These are phyloP conservation scores for Festucalex cinctus DNA, from an alignment of 2,113 vertebrate species.

Conservation along the genomic window DNA sequence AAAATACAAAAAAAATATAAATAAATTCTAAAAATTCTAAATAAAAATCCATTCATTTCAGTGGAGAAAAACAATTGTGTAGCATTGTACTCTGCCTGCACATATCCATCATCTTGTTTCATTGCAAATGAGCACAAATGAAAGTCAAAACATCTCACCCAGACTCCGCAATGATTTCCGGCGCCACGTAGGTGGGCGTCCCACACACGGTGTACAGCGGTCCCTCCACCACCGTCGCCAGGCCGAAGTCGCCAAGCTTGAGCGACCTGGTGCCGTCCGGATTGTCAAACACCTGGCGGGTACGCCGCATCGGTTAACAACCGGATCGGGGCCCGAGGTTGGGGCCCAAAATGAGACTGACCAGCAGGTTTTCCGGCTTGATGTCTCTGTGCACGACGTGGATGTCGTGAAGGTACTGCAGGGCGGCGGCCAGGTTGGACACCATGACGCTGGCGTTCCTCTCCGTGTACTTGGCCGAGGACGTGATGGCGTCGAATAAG, in stretches of 20 bases:
- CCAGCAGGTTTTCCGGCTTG: constrained; percentile 97
- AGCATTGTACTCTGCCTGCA: too few species aligned
- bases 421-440: constrained; percentile 86
- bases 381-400: constrained; percentile 95
- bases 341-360: constrained; percentile 32
- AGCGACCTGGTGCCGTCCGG: constrained; percentile 88
- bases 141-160: constrained; percentile 73
- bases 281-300: constrained; percentile 86
- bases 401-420: constrained; percentile 89
- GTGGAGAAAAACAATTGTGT: too few species aligned
- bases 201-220: constrained; percentile 92
- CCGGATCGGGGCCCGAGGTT: not conserved
- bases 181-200: constrained; percentile 95
- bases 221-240: constrained; percentile 93
- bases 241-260: constrained; percentile 94
- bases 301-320: not conserved
- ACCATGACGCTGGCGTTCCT: constrained; percentile 91
- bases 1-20: too few species aligned
- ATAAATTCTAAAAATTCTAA: too few species aligned
- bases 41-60: too few species aligned
- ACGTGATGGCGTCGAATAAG: constrained; percentile 94
- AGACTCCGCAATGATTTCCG: constrained; percentile 94
- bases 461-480: constrained; percentile 94
- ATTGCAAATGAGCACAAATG: not conserved
- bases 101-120: too few species aligned